Percentiles rank a stretch among this genome's conserved stretches.
phyloP scores from a whole-genome alignment of 2,113 vertebrate species.

The Sitta europaea region DNA sequence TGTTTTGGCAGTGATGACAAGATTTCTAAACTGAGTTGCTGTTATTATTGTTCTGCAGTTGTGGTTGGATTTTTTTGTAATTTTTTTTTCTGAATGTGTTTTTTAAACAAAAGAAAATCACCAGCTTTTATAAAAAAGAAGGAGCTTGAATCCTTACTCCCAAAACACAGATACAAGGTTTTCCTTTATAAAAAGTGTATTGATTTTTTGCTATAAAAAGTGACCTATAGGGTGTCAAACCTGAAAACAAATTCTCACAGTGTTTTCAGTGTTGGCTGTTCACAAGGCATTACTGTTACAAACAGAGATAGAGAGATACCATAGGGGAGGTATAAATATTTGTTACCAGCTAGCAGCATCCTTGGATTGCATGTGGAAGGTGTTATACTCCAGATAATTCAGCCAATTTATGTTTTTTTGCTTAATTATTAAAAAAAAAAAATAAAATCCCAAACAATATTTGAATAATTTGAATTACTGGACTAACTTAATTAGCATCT shows the following conservation, averaged over 20 bases:
- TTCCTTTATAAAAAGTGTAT: constrained; percentile 78
- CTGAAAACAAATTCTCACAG: constrained; percentile 82
- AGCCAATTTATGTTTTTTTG: neutral
- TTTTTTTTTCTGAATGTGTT: constrained; percentile 61
- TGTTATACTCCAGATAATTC: neutral
- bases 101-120: constrained; percentile 79
- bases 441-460: neutral
- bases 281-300: constrained; percentile 74
- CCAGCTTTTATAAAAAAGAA: constrained; percentile 75
- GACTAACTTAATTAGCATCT: neutral
- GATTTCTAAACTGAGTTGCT: constrained; percentile 56
- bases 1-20: constrained; percentile 70
- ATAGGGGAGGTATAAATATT: constrained; percentile 19
- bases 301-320: constrained; percentile 77
- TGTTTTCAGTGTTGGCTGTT: constrained; percentile 80
- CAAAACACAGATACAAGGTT: constrained; percentile 70
- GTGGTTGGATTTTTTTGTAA: constrained; percentile 17
- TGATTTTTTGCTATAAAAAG: constrained; percentile 78
- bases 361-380: neutral
- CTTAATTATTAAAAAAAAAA: neutral
- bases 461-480: neutral
- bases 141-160: constrained; percentile 71
- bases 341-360: constrained; percentile 1
- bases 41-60: constrained; percentile 32
- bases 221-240: constrained; percentile 70